These are phyloP conservation scores for Seriola rivoliana DNA, from an alignment of 2,113 vertebrate genomes.

Conservation along the genomic window DNA sequence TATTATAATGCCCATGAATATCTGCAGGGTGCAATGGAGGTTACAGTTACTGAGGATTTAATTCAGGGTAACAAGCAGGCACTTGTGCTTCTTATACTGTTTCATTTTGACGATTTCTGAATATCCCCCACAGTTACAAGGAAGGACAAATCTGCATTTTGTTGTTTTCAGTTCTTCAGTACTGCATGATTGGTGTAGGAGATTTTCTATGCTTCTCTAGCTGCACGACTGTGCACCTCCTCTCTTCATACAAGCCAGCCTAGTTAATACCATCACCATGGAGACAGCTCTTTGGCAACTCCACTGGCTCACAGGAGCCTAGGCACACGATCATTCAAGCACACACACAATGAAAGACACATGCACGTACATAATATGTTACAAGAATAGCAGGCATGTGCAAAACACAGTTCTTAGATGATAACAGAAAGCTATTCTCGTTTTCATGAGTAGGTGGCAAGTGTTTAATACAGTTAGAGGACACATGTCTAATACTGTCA, in stretches of 20 bases:
- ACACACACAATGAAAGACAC: conserved; percentile 63
- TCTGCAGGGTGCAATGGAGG: conserved; percentile 50
- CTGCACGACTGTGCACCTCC: conserved; percentile 66
- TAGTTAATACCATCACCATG: conserved; percentile 82
- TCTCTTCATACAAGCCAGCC: conserved; percentile 70
- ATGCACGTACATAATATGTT: conserved; percentile 43
- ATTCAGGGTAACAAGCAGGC: conserved; percentile 50
- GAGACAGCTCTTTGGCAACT: conserved; percentile 80
- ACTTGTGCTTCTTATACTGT: conserved; percentile 40
- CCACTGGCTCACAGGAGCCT: conserved; percentile 67
- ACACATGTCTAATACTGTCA: conserved; percentile 14
- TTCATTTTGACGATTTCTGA: conserved; percentile 30
- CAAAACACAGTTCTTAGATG: conserved; percentile 54
- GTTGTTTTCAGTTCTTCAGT: conserved; percentile 45
- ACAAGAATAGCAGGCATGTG: conserved; percentile 57
- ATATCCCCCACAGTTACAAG: conserved; percentile 4
- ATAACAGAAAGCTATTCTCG: conserved; percentile 60
- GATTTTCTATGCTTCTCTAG: conserved; percentile 62
- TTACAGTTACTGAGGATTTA: conserved; percentile 19
- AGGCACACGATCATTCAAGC: conserved; percentile 66
- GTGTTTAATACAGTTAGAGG: conserved; percentile 36
- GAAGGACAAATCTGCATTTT: conserved; percentile 55
- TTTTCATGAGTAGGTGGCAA: conserved; percentile 56
- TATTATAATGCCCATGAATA: conserved; percentile 50
- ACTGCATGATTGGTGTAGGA: conserved; percentile 54